Conservation (phyloP, 1,140 invertebrate species). For the Scaptomyza graminum region DNA sequence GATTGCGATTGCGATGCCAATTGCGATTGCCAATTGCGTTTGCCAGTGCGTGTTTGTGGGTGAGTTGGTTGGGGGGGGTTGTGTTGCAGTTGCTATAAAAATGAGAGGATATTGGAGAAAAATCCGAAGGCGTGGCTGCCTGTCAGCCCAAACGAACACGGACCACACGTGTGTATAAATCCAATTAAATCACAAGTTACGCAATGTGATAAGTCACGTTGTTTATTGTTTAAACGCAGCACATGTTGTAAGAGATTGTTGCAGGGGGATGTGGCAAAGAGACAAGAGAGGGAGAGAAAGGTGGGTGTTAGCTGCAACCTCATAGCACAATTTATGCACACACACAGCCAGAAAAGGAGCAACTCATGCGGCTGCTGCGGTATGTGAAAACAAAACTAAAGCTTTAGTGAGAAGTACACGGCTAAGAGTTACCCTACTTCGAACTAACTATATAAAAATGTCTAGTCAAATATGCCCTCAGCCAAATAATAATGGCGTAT, state of each 20-base stretch:
- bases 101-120: constrained; percentile 40
- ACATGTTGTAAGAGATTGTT: not conserved
- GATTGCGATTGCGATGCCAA: constrained; percentile 48
- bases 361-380: constrained; percentile 59
- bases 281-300: no score
- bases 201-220: constrained; percentile 82
- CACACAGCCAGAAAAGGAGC: constrained; percentile 55
- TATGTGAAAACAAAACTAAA: constrained; percentile 21
- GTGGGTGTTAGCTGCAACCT: constrained; percentile 22
- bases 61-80: not conserved
- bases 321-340: constrained; percentile 73
- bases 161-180: constrained; percentile 67
- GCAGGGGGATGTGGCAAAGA: no score
- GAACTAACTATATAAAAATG: no score
- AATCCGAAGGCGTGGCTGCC: constrained; percentile 14
- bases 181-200: constrained; percentile 82
- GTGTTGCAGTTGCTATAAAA: constrained; percentile 64
- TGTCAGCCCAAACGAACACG: constrained; percentile 17
- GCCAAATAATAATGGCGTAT: not conserved
- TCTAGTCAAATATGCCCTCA: not conserved
- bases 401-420: no score
- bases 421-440: no score
- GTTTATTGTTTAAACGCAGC: constrained; percentile 71
- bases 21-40: constrained; percentile 40
- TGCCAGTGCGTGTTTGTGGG: constrained; percentile 19